A percentile compares a stretch with the other conserved stretches of the same genome.
Evolutionary conservation across 2,113 vertebrate genomes (phyloP).

Genomic region (Proteles cristata): DNA sequence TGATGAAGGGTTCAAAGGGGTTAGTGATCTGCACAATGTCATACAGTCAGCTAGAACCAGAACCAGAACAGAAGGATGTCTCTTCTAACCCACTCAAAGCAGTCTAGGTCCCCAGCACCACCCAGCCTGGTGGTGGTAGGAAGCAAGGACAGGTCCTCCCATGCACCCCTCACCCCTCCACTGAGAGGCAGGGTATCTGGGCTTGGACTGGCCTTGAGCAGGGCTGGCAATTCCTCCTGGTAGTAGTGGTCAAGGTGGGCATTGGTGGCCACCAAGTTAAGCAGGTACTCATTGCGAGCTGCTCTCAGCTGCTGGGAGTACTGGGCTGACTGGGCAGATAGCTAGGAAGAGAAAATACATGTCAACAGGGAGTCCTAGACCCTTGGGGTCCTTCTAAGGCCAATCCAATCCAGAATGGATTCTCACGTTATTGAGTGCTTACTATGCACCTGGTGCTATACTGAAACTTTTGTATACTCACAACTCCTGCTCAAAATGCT

Average conservation of each 20-base stretch:
- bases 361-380: neutral
- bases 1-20: neutral
- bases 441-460: neutral
- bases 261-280: slow-evolving; percentile 88
- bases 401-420: slow-evolving; percentile 23
- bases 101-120: neutral
- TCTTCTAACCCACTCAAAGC: neutral
- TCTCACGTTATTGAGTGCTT: neutral
- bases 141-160: neutral
- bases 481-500: slow-evolving; percentile 2
- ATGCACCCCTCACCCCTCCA: neutral
- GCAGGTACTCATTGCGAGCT: slow-evolving; percentile 91
- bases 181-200: neutral
- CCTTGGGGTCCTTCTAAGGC: neutral
- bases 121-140: neutral
- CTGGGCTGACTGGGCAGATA: slow-evolving; percentile 87
- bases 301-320: slow-evolving; percentile 88
- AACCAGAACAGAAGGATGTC: neutral
- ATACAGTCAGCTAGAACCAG: slow-evolving; percentile 47
- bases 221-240: slow-evolving; percentile 84
- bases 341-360: slow-evolving; percentile 74
- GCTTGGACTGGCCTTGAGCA: slow-evolving; percentile 88
- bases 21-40: neutral
- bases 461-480: slow-evolving; percentile 5
- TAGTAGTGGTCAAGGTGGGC: slow-evolving; percentile 91